Evolutionary conservation across 2,888 invertebrate genomes (phyloP).

Genomic region (Cremastinae sp.): DNA sequence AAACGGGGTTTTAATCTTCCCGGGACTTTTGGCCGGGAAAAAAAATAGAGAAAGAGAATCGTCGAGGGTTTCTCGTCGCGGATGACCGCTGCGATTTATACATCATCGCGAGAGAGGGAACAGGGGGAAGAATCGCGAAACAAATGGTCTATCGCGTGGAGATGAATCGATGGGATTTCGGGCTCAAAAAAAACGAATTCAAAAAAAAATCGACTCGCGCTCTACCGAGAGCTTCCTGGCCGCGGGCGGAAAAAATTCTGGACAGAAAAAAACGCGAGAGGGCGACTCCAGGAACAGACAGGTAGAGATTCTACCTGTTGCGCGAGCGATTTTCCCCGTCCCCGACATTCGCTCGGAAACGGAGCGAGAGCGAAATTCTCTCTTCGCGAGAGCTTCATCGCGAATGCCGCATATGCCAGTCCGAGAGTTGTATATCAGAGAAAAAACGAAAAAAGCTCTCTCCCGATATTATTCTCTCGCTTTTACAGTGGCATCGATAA

Average conservation of each 20-base stretch:
- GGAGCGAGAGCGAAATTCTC: background rate
- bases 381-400: slow-evolving; percentile 20
- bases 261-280: slow-evolving; percentile 13
- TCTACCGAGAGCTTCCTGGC: slow-evolving; percentile 35
- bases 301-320: slow-evolving; percentile 75
- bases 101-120: slow-evolving; percentile 18
- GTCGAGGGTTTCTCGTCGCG: slow-evolving; percentile 49
- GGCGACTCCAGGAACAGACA: slow-evolving; percentile 57
- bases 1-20: slow-evolving; percentile 57
- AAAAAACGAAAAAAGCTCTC: slow-evolving; percentile 33
- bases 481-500: slow-evolving; percentile 46
- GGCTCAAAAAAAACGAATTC: slow-evolving; percentile 13
- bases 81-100: slow-evolving; percentile 54
- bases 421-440: slow-evolving; percentile 43
- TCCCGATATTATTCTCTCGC: slow-evolving; percentile 42
- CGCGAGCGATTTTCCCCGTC: slow-evolving; percentile 62
- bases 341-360: slow-evolving; percentile 5
- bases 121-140: slow-evolving; percentile 40
- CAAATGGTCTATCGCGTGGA: slow-evolving; percentile 44
- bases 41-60: slow-evolving; percentile 22
- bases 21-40: slow-evolving; percentile 34
- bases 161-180: slow-evolving; percentile 51
- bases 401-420: slow-evolving; percentile 15
- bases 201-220: too few relatives aligned
- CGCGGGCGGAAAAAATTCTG: slow-evolving; percentile 11